Evolutionary conservation across 2,113 vertebrate genomes (phyloP), one percentile per base, ranked within the genome.

Genomic region (Vulpes vulpes): DNA sequence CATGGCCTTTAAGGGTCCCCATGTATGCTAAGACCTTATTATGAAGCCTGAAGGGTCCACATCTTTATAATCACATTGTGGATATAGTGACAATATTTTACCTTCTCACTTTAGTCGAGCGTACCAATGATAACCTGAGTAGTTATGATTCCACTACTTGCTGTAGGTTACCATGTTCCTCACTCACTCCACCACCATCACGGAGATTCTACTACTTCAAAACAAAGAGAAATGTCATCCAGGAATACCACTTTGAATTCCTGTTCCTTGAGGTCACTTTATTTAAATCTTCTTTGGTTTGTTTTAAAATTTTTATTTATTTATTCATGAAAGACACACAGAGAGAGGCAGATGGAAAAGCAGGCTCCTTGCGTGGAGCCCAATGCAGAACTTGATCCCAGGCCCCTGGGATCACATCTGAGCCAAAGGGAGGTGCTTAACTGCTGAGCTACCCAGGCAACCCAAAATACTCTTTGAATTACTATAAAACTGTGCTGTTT

Each of bases 151-250:
- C 32, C 25, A 17, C 23, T 10, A 8, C 2, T 30, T 65, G 51
- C 25, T 43, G 10, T 22, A 3, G 15, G 12, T 57, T 55, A 16
- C 23, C 67, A 10, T 27, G 35, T 17, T 78, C 65, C 89, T 88
- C 6, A 2, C 22, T 62, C 1, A 2, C 9, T 55, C 9, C 3
- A 3, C 17, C 27, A 20, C 12, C 11, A 3, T 49, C 30, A 3
- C 74, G 3, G n/a, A 74, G 32, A 89, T 15, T 74, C 14, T 53
- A 43, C 19, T 38, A 27, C 49, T 93, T 83, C 20, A 60, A 84
- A 27, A n/a, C 53, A 51, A 76, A 27, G 49, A 93, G 16, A 73
- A 51, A 95, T 17, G 9, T 51, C 9, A 90, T 19, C 9, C 27
- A n/a, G n/a, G n/a, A 84, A 91, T 43, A 30, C 2, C 30, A 64